These are phyloP conservation scores for Pseudococcus jackbeardsleyi DNA, from an alignment of 2,888 invertebrate genomes.

Conservation along the genomic window DNA sequence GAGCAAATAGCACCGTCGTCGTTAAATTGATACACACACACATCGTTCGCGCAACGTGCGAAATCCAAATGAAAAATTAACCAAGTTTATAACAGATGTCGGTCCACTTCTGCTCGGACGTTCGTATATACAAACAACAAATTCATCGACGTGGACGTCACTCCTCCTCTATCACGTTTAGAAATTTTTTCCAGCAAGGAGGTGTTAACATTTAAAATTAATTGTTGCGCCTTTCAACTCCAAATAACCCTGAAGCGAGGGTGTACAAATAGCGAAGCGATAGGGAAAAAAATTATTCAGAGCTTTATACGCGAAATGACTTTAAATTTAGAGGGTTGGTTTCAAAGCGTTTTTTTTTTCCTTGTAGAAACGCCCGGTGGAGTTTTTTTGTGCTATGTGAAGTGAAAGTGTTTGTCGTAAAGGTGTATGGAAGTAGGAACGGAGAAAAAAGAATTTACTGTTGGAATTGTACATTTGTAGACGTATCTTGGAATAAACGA, in stretches of 20 bases:
- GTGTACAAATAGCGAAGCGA: neutral
- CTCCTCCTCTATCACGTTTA: constrained; percentile 24
- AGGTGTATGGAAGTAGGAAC: neutral
- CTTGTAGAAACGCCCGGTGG: neutral
- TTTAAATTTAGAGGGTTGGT: constrained; percentile 26
- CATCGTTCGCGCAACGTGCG: neutral
- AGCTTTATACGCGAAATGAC: neutral
- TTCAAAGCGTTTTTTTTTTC: constrained; percentile 42
- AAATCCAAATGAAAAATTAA: constrained; percentile 51
- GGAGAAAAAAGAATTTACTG: neutral
- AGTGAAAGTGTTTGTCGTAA: constrained; percentile 13
- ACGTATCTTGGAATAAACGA: neutral
- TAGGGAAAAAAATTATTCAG: constrained; percentile 28
- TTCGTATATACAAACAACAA: neutral
- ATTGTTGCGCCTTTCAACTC: constrained; percentile 48
- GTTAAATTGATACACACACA: constrained; percentile 38
- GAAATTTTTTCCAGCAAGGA: constrained; percentile 39
- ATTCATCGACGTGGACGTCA: constrained; percentile 29
- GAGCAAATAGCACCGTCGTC: neutral
- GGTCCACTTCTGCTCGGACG: neutral
- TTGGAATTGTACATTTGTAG: neutral
- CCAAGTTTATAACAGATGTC: constrained; percentile 45
- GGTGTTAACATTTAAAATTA: constrained; percentile 49
- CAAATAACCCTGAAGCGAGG: neutral
- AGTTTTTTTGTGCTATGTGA: neutral